A percentile compares a stretch with the other conserved stretches of the same genome.
These are phyloP conservation scores for Mythimna lalbum DNA, from an alignment of 2,888 invertebrate species.

Conservation along the genomic window DNA sequence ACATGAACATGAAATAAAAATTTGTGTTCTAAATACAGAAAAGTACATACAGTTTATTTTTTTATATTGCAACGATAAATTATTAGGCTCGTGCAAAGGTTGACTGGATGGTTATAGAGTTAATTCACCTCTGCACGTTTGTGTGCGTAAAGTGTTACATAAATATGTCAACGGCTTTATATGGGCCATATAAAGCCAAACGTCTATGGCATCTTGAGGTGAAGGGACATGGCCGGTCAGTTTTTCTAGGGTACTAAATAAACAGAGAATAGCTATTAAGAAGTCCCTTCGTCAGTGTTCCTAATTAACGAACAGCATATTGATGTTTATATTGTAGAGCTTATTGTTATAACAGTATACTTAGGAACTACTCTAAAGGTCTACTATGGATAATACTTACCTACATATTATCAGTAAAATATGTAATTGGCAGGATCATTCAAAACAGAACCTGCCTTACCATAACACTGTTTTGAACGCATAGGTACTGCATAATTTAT, in stretches of 20 bases:
- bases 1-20: not conserved
- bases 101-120: too few species aligned
- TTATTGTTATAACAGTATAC: slow-evolving; percentile 22
- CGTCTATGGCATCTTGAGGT: slow-evolving; percentile 4
- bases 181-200: slow-evolving; percentile 7
- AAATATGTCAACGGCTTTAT: too few species aligned
- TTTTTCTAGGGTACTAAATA: slow-evolving; percentile 22
- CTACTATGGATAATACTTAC: not conserved
- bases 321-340: slow-evolving; percentile 18
- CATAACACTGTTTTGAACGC: not conserved
- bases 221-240: slow-evolving; percentile 17
- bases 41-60: not conserved
- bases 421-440: not conserved
- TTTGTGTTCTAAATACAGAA: not conserved
- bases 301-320: slow-evolving; percentile 21
- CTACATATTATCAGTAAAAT: not conserved
- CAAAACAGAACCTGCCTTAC: not conserved
- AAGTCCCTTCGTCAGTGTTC: slow-evolving; percentile 7
- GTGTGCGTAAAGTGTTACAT: not conserved
- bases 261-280: slow-evolving; percentile 18
- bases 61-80: not conserved
- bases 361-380: not conserved
- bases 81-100: too few species aligned
- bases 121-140: too few species aligned
- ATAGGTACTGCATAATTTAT: not conserved